These are phyloP conservation scores for Drosophila infuscata DNA, from an alignment of 2,888 invertebrate species.

Conservation along the genomic window DNA sequence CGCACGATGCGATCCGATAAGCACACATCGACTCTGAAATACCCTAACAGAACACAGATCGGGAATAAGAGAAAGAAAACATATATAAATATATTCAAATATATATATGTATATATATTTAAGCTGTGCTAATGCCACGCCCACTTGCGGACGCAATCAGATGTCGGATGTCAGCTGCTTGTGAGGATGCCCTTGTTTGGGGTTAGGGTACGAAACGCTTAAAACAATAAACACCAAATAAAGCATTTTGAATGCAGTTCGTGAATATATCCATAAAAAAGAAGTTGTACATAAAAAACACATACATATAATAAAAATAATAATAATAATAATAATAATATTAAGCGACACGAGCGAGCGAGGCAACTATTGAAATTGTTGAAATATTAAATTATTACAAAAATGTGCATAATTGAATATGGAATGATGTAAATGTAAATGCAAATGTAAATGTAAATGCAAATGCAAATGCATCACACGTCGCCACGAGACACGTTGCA, in stretches of 20 bases:
- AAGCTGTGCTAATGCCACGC: constrained; percentile 32
- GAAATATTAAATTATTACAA: constrained; percentile 70
- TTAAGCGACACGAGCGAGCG: constrained; percentile 17
- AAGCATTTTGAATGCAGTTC: constrained; percentile 65
- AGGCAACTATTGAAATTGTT: constrained; percentile 67
- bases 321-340: neutral
- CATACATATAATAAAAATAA: neutral
- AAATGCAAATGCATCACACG: constrained; percentile 57
- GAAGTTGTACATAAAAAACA: constrained; percentile 4
- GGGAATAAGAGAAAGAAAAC: too few species aligned
- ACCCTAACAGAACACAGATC: constrained; percentile 10
- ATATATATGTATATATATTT: neutral
- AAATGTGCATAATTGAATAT: constrained; percentile 67
- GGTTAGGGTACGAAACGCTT: constrained; percentile 62
- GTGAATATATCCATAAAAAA: constrained; percentile 61
- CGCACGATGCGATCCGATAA: neutral
- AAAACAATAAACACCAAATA: constrained; percentile 76
- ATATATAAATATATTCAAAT: neutral
- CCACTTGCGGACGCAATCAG: constrained; percentile 14
- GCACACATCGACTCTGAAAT: constrained; percentile 15
- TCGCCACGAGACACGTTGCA: constrained; percentile 28
- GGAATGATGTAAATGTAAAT: constrained; percentile 61
- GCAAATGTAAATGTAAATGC: constrained; percentile 25
- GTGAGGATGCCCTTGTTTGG: constrained; percentile 58
- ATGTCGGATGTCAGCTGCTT: constrained; percentile 18